Percentiles rank a stretch among this genome's conserved stretches.
phyloP scores from a whole-genome alignment of 1,140 invertebrate genomes.

The Arctopsyche grandis region DNA sequence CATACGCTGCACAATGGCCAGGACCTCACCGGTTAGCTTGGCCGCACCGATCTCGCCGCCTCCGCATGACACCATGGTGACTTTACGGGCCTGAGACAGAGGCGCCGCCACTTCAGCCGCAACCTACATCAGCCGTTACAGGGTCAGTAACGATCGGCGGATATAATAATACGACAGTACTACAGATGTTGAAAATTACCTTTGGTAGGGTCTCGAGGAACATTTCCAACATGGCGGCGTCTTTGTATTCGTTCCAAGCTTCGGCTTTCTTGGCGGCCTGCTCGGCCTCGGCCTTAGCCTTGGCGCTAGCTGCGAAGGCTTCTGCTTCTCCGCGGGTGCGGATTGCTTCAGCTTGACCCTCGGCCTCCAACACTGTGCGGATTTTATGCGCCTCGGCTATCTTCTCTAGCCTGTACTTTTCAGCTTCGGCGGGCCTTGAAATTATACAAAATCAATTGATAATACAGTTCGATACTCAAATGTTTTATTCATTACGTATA shows the following conservation, averaged over 20 bases:
- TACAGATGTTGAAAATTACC: too few species aligned
- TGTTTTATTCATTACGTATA: too few species aligned
- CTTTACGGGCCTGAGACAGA: conserved; percentile 90
- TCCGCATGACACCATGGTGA: conserved; percentile 95
- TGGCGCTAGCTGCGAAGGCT: conserved; percentile 92
- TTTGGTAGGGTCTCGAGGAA: conserved; percentile 95
- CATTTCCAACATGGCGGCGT: conserved; percentile 98
- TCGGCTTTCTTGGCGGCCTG: conserved; percentile 97
- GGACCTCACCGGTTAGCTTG: conserved; percentile 92
- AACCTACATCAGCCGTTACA: too few species aligned
- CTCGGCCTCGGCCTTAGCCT: conserved; percentile 94
- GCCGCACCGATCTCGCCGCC: conserved; percentile 90
- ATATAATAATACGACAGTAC: too few species aligned
- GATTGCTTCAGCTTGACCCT: conserved; percentile 93
- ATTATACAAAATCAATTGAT: conserved; percentile 6
- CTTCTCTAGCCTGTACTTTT: conserved; percentile 93
- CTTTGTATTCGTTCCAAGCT: conserved; percentile 95
- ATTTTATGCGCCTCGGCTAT: conserved; percentile 91
- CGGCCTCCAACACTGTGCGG: conserved; percentile 88
- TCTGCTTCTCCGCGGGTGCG: conserved; percentile 80
- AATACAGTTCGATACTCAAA: too few species aligned
- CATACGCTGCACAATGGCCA: conserved; percentile 91
- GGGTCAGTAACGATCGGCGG: too few species aligned
- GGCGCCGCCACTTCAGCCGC: conserved; percentile 96
- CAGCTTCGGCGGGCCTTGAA: conserved; percentile 87